A percentile compares a stretch with the other conserved stretches of the same genome.
These are phyloP conservation scores for Glossophaga mutica DNA, from an alignment of 2,797 vertebrate species.

Conservation along the genomic window DNA sequence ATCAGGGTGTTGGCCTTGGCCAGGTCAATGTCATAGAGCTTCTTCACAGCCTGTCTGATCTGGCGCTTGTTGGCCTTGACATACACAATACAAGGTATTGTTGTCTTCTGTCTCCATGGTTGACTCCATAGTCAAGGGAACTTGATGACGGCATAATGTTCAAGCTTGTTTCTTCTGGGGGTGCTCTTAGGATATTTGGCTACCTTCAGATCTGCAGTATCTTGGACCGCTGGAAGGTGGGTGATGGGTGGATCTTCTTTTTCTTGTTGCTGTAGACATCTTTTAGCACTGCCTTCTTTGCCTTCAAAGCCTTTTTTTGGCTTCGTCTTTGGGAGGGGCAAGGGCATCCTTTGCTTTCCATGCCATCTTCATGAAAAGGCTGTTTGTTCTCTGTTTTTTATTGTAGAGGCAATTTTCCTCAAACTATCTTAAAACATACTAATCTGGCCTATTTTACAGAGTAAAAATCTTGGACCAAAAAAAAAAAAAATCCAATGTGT, in stretches of 20 bases:
- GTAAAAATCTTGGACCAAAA: neutral
- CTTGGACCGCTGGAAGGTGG: neutral
- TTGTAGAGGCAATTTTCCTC: neutral
- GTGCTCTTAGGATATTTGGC: neutral
- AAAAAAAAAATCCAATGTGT: neutral
- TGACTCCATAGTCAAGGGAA: neutral
- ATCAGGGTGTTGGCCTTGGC: neutral
- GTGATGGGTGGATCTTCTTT: neutral
- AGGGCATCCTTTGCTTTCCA: neutral
- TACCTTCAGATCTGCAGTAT: neutral
- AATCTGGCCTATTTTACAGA: neutral
- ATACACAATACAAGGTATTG: neutral
- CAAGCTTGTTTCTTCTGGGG: neutral
- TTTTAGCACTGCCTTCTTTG: neutral
- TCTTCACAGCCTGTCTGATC: neutral
- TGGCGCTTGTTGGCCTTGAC: neutral
- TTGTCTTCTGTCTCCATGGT: neutral
- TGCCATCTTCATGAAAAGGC: neutral
- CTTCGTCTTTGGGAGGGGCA: neutral
- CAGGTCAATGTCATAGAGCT: neutral
- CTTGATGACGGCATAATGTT: neutral
- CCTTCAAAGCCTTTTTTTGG: neutral
- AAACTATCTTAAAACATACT: neutral
- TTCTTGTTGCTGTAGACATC: neutral
- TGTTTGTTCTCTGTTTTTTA: neutral